Evolutionary conservation across 2,888 invertebrate genomes (phyloP).

Genomic region (Torymus auratus): DNA sequence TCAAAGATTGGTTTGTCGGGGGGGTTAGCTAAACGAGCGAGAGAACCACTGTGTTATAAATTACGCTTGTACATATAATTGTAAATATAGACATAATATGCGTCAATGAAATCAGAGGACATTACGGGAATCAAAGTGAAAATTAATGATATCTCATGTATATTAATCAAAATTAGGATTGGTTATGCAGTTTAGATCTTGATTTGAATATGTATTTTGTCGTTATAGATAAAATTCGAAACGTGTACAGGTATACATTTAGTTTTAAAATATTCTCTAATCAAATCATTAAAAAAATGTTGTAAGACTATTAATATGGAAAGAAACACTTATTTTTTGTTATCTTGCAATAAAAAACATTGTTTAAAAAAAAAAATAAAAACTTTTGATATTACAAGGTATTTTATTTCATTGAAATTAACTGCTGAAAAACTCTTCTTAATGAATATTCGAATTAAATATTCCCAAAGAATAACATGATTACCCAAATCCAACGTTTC

Average conservation of each 20-base stretch:
- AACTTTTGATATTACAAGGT: no score
- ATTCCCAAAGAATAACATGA: not conserved
- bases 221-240: constrained; percentile 15
- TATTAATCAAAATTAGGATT: constrained; percentile 16
- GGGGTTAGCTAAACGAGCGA: constrained; percentile 54
- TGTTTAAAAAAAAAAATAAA: no score
- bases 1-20: constrained; percentile 38
- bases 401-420: no score
- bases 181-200: constrained; percentile 19
- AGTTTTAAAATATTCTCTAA: no score
- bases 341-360: no score
- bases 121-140: constrained; percentile 8
- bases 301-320: no score
- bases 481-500: constrained; percentile 9
- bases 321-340: no score
- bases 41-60: constrained; percentile 60
- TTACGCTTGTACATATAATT: constrained; percentile 73
- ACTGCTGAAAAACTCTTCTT: no score
- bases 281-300: no score
- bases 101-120: constrained; percentile 7
- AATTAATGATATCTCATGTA: constrained; percentile 22
- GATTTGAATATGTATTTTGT: not conserved
- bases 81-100: constrained; percentile 17
- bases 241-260: constrained; percentile 24
- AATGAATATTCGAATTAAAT: no score